Conservation (phyloP, 37 sponge, comb jelly and placozoan genomes). For the Corticium candelabrum region DNA sequence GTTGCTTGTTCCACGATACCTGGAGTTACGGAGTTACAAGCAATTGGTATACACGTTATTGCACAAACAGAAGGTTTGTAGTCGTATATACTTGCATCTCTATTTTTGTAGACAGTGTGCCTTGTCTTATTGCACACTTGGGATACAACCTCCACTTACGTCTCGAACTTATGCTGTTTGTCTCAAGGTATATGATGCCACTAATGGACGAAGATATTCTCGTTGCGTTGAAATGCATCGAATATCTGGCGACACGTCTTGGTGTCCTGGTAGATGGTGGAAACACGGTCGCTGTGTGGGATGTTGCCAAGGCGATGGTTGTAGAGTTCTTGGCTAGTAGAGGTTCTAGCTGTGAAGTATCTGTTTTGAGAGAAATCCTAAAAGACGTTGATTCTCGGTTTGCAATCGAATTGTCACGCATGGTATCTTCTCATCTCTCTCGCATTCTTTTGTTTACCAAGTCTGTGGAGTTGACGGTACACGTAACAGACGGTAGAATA, state of each 20-base stretch:
- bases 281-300: not conserved
- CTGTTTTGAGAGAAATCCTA: not conserved
- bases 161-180: not conserved
- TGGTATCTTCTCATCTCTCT: too few species aligned
- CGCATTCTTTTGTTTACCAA: too few species aligned
- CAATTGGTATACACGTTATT: not conserved
- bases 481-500: too few species aligned
- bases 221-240: not conserved
- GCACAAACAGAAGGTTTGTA: not conserved
- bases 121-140: not conserved
- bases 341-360: not conserved
- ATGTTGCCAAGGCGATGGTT: not conserved
- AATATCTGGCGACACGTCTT: not conserved
- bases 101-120: not conserved
- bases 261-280: not conserved
- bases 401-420: not conserved
- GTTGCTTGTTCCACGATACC: not conserved
- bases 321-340: not conserved
- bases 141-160: not conserved
- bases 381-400: not conserved
- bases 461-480: too few species aligned
- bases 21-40: not conserved
- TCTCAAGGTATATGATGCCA: not conserved
- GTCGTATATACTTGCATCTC: not conserved
- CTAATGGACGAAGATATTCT: not conserved